A percentile compares a stretch with the other conserved stretches of the same genome.
These are phyloP conservation scores for Sycophaga agraensis DNA, from an alignment of 1,140 invertebrate species.

Conservation along the genomic window DNA sequence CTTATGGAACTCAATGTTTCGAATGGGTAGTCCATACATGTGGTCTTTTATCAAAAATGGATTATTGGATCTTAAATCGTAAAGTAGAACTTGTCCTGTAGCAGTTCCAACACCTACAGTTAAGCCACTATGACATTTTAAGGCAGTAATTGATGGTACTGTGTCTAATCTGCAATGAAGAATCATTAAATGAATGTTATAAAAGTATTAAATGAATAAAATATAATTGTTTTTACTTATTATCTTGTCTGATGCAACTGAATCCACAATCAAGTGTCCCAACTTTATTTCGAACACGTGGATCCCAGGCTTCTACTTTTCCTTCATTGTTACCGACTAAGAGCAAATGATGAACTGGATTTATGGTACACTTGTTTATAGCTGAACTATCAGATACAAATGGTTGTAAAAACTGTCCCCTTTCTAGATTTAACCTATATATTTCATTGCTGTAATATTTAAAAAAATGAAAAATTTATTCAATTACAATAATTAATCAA, in stretches of 20 bases:
- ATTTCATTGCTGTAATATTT: slow-evolving; percentile 89
- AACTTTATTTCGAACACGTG: slow-evolving; percentile 73
- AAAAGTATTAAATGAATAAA: neutral
- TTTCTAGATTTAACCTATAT: slow-evolving; percentile 93
- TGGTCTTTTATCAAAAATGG: slow-evolving; percentile 93
- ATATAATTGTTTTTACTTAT: slow-evolving; percentile 32
- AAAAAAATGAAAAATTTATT: slow-evolving; percentile 45
- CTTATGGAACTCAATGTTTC: slow-evolving; percentile 83
- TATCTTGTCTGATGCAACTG: slow-evolving; percentile 65
- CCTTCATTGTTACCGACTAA: slow-evolving; percentile 89
- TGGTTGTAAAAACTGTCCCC: slow-evolving; percentile 89
- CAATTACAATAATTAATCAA: slow-evolving; percentile 8
- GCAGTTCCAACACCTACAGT: slow-evolving; percentile 89
- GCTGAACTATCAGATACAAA: slow-evolving; percentile 73
- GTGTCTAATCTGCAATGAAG: slow-evolving; percentile 60
- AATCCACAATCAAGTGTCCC: slow-evolving; percentile 85
- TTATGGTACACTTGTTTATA: slow-evolving; percentile 86
- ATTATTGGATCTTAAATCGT: slow-evolving; percentile 90
- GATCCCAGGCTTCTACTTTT: slow-evolving; percentile 95
- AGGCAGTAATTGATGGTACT: slow-evolving; percentile 76
- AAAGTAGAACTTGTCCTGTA: slow-evolving; percentile 90
- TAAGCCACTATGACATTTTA: slow-evolving; percentile 81
- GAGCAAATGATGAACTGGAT: slow-evolving; percentile 86
- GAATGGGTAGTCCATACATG: slow-evolving; percentile 90
- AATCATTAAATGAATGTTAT: neutral